Evolutionary conservation across 2,797 vertebrate genomes (phyloP), one percentile per base, ranked within the genome.

Genomic region (Acanthurus lineatus): DNA sequence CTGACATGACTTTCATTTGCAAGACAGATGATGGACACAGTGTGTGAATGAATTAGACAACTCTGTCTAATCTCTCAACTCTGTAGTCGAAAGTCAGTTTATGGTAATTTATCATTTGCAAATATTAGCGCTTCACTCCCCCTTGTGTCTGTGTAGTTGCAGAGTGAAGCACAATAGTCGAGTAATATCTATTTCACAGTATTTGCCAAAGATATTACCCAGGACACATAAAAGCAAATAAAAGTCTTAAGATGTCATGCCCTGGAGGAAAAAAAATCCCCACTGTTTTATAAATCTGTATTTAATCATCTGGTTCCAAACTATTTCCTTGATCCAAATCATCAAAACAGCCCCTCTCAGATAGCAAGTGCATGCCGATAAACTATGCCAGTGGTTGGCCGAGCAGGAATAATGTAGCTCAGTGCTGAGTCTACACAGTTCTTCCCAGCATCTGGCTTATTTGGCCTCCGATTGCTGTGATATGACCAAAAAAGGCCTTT

Each of bases 401-500:
- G 88, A 85, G 83, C 71, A 85, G 85, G 64, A 90, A 65, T 90
- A 86, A 90, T 76, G 67, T 74, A 79, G 76, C 53, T 82, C 74
- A 73, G 80, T 76, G 80, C 85, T 89, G 82, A 88, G 80, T 85
- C 73, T 69, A 82, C 85, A 86, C 28, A 73, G 77, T 84, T 83
- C 83, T 83, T 89, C 77, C 85, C 83, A 74, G 69, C 88, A 83
- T 81, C 86, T 83, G 77, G 81, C 80, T 84, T 90, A 85, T 91
- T 85, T 88, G 88, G 85, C 90, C 69, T 83, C 42, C 12, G 71
- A 84, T 91, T 70, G 61, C 88, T 79, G 72, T 76, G 78, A 92
- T 93, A 91, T 95, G 91, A 94, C 95, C 95, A 95, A 94, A 96
- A 93, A 96, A 94, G 95, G 94, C 58, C 56, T 87, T 84, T 81